Evolutionary conservation across 2,888 invertebrate species (phyloP).

Genomic region (Euspilapteryx auroguttella): DNA sequence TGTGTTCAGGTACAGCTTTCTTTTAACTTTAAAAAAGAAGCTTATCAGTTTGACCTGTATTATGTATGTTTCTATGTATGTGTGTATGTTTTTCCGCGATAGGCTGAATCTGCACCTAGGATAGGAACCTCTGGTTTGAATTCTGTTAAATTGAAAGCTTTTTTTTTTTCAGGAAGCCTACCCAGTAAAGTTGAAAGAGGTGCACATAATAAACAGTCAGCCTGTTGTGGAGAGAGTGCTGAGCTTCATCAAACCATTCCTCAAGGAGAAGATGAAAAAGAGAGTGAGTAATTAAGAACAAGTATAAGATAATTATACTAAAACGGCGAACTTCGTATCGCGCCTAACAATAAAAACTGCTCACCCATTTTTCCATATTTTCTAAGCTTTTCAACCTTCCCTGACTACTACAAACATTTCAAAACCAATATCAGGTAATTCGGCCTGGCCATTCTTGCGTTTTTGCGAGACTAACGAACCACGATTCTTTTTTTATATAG

Average conservation of each 20-base stretch:
- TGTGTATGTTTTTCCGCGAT: no score
- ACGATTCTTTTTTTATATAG: no score
- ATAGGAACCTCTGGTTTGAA: no score
- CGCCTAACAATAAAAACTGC: neutral
- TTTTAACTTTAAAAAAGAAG: neutral
- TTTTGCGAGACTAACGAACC: no score
- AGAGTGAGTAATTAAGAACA: conserved; percentile 38
- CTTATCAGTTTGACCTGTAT: neutral
- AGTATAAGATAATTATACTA: neutral
- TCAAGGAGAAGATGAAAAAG: conserved; percentile 83
- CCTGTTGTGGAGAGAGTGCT: conserved; percentile 81
- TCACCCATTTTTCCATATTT: no score
- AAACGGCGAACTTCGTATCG: neutral
- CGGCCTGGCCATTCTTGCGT: no score
- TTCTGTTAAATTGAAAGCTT: no score
- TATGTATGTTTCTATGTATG: neutral
- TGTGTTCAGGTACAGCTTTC: conserved; percentile 67
- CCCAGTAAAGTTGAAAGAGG: conserved; percentile 83
- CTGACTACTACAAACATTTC: no score
- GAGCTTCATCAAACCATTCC: conserved; percentile 81
- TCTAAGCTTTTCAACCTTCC: no score
- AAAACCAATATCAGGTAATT: no score
- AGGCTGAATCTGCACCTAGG: no score
- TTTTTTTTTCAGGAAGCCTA: conserved; percentile 53
- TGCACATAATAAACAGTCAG: conserved; percentile 81